phyloP scores from a whole-genome alignment of 2,113 vertebrate genomes.

The Eidolon helvum region DNA sequence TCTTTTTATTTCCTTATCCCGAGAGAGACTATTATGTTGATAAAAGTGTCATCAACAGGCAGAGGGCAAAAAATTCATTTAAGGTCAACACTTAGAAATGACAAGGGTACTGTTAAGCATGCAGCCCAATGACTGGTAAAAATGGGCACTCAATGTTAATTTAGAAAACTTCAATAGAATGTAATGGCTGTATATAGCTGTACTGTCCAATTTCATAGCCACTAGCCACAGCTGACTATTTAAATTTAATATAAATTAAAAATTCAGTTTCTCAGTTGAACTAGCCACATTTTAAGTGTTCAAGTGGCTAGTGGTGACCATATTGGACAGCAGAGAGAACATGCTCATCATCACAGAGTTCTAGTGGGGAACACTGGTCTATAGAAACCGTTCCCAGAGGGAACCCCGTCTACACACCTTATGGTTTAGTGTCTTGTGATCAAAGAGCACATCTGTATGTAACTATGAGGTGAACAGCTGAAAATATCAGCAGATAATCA shows the following conservation, averaged over 20 bases:
- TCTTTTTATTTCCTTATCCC: slow-evolving; percentile 16
- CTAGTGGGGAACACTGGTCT: neutral
- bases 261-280: neutral
- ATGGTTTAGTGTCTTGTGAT: slow-evolving; percentile 42
- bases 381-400: neutral
- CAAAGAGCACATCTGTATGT: neutral
- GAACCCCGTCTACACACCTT: neutral
- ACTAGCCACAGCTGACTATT: neutral
- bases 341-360: neutral
- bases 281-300: neutral
- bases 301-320: neutral
- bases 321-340: neutral
- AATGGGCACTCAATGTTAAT: neutral
- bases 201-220: neutral
- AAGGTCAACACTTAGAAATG: slow-evolving; percentile 27
- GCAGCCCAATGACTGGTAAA: neutral
- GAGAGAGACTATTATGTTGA: neutral
- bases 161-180: neutral
- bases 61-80: neutral
- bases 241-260: neutral
- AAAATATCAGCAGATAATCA: slow-evolving; percentile 39
- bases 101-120: neutral
- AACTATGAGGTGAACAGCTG: neutral
- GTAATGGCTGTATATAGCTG: neutral
- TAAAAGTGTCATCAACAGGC: neutral